phyloP scores from a whole-genome alignment of 2,113 vertebrate genomes.

The Daphoenositta chrysoptera region DNA sequence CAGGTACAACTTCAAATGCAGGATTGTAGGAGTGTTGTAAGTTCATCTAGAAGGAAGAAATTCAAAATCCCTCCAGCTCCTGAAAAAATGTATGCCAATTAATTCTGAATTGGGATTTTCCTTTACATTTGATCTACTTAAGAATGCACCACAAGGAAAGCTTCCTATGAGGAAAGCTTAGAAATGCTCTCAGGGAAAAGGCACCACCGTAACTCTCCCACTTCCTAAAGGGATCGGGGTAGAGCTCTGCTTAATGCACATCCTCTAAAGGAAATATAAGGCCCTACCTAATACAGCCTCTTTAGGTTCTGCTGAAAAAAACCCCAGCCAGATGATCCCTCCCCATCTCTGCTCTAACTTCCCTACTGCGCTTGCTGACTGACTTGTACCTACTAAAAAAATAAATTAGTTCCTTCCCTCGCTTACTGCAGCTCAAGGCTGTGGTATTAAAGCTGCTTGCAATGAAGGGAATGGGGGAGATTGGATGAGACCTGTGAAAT shows the following conservation, averaged over 20 bases:
- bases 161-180: conserved; percentile 58
- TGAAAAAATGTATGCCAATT: conserved; percentile 54
- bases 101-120: conserved; percentile 60
- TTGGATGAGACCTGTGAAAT: background rate
- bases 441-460: background rate
- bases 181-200: conserved; percentile 48
- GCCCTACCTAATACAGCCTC: background rate
- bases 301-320: background rate
- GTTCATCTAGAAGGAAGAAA: conserved; percentile 23
- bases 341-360: background rate
- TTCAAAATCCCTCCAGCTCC: conserved; percentile 30
- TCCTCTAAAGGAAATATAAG: background rate
- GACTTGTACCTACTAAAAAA: background rate
- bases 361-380: background rate
- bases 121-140: conserved; percentile 60
- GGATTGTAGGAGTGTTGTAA: background rate
- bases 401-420: background rate
- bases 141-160: conserved; percentile 37
- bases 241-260: background rate
- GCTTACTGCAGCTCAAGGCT: background rate
- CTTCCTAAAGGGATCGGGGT: conserved; percentile 15
- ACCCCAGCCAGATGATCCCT: background rate
- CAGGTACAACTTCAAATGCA: background rate
- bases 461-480: accelerated
- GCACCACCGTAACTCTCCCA: background rate